Evolutionary conservation across 2,888 invertebrate genomes (phyloP), one percentile per base, ranked within the genome.

Genomic region (Mythimna impura): DNA sequence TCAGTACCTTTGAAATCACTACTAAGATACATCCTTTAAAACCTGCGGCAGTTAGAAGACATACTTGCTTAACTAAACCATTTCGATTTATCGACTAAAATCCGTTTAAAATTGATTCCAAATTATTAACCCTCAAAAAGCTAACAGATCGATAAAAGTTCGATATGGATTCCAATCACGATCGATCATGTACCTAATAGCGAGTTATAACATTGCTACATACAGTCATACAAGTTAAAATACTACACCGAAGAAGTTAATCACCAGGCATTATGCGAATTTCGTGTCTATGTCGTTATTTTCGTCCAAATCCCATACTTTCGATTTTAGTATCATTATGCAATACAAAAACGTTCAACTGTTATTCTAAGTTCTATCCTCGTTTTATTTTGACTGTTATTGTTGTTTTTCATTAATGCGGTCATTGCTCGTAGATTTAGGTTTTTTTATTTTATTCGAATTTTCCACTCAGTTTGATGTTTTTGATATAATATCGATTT

Each of bases 301-400:
- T 88, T 86, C 85, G 84, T 82, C 75, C 71, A 79, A 87, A 85
- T 85, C 80, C 79, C 78, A 82, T 88, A 86, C 89, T 91, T 90
- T 92, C 90, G 87, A 88, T 89, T 91, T 90, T 86, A 85, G 72
- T 79, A 80, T 81, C 80, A 86, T 92, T 91, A 90, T 84, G 90
- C 86, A 91, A 92, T 87, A 75, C 71, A 85, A 85, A 88, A 88
- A 88, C 86, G 83, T 83, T 87, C 80, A 84, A 87, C 87, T 82
- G 85, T 86, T 68, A 71, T 76, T 76, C 65, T 36, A 81, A 82
- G 84, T 83, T 82, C 69, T 81, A 76, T 78, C 62, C 85, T 78
- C 64, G 76, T 83, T 73, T 86, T 79, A 79, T 84, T 86, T 85
- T 65, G 63, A 55, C 25, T 76, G 71, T 84, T 78, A 61, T 62